Evolutionary conservation across 2,888 invertebrate genomes (phyloP), one percentile per base, ranked within the genome.

Genomic region (Myopa testacea): DNA sequence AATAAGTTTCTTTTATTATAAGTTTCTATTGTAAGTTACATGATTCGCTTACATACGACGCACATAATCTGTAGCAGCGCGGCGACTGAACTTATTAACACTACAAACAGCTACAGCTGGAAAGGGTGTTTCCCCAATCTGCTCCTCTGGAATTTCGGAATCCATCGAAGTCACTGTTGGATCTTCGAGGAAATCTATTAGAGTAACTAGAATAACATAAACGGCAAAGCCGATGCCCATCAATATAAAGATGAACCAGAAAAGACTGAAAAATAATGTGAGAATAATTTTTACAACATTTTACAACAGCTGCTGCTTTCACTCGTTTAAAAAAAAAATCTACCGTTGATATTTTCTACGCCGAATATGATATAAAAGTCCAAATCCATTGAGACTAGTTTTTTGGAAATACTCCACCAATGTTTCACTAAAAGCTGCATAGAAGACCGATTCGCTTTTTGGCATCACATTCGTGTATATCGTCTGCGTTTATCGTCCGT

Each of bases 331-430:
- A 8, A 26, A 8, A 26, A 12, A 34, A 40, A 70, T 63, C 70
- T 68, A 84, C 85, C 87, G 82, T 73, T 88, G 86, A 79, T 85
- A 82, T 52, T 84, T 84, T 8, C 86, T 85, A 2, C 83, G 76
- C 4, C 85, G 80, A 38, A 88, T 82, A 58, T 81, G 84, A 63
- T 85, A 85, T 0, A 88, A 80, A 38, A 88, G 68, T 0, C 85
- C 83, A 77, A 87, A 88, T 7, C 88, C 88, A 79, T 86, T 86
- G 14, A 88, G 82, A n/a, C 87, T 88, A 12, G 88, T 87, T 79
- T 86, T 86, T 65, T 84, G 83, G 71, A 87, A 85, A 80, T 84
- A 88, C 76, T 88, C 87, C 8, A 84, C 83, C 7, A 84, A 75
- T 4, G 88, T 87, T 7, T 80, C 77, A n/a, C 82, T 82, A 14